These are phyloP conservation scores for Drosophila bifasciata DNA, from an alignment of 1,140 invertebrate genomes.

Conservation along the genomic window DNA sequence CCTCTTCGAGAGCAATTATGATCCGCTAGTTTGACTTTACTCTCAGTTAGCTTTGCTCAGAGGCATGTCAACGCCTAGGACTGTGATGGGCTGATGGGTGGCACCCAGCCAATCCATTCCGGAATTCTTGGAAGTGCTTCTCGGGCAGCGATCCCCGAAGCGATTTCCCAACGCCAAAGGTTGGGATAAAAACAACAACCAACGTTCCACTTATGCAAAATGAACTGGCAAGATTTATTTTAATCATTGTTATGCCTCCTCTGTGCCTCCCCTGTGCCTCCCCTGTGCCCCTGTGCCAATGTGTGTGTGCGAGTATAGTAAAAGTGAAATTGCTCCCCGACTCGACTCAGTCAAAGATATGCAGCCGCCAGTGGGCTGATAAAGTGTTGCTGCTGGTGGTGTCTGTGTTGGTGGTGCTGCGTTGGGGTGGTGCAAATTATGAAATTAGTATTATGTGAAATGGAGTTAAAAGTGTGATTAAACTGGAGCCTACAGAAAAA, in stretches of 20 bases:
- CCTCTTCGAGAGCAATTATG: conserved; percentile 53
- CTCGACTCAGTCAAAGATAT: background rate
- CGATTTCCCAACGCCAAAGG: conserved; percentile 14
- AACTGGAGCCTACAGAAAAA: conserved; percentile 62
- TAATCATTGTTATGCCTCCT: conserved; percentile 26
- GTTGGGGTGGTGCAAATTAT: conserved; percentile 66
- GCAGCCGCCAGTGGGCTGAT: too few relatives aligned
- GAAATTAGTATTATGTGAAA: conserved; percentile 79
- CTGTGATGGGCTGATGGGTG: background rate
- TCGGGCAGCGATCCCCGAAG: background rate
- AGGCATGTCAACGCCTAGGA: conserved; percentile 46
- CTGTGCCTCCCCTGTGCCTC: background rate
- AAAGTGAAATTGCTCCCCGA: conserved; percentile 66
- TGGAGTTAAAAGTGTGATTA: conserved; percentile 80
- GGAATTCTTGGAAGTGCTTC: conserved; percentile 37
- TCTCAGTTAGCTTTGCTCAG: conserved; percentile 19
- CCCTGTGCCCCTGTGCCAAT: background rate
- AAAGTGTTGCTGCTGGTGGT: background rate
- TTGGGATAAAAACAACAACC: conserved; percentile 2
- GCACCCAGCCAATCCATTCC: background rate
- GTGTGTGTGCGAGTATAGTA: background rate
- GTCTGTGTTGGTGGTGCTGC: conserved; percentile 18
- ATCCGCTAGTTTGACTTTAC: conserved; percentile 54
- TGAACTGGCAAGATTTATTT: conserved; percentile 45
- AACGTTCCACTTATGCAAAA: conserved; percentile 44